Conservation (phyloP, 2,113 vertebrate genomes). For the Sterna hirundo region DNA sequence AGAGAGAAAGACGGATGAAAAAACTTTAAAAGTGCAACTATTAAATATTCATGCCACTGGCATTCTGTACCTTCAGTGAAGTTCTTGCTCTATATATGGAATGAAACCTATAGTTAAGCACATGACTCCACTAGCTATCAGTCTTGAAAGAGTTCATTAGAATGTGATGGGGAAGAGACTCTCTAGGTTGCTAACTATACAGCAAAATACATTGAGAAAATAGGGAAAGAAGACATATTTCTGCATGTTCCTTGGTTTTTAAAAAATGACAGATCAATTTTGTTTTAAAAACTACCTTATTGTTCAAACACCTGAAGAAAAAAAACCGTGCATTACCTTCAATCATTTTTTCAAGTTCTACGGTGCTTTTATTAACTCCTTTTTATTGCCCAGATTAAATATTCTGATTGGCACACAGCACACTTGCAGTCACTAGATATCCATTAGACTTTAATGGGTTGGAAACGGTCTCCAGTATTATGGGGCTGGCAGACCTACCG, state of each 20-base stretch:
- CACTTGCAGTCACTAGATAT: constrained; percentile 26
- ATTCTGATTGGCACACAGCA: constrained; percentile 44
- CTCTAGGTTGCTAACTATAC: background rate
- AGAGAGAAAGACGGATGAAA: constrained; percentile 26
- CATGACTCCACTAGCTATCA: background rate
- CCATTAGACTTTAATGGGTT: constrained; percentile 38
- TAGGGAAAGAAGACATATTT: background rate
- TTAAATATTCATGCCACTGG: constrained; percentile 45
- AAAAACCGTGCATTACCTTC: background rate
- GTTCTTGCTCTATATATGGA: constrained; percentile 4
- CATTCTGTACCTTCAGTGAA: constrained; percentile 23
- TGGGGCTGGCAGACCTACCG: constrained; percentile 27
- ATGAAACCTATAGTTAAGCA: constrained; percentile 10
- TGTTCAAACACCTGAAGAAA: background rate
- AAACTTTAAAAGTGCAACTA: constrained; percentile 5
- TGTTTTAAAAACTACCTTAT: background rate
- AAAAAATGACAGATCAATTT: background rate
- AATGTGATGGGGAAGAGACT: background rate
- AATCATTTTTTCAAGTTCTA: constrained; percentile 47
- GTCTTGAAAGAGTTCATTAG: constrained; percentile 10
- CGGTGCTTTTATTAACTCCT: constrained; percentile 61
- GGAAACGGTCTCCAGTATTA: background rate
- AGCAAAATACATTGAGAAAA: background rate
- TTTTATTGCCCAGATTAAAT: constrained; percentile 57
- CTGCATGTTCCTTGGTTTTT: background rate